Percentiles rank a stretch among this genome's conserved stretches.
Evolutionary conservation across 2,888 invertebrate species (phyloP).

Genomic region (Gasteruption jaculator): DNA sequence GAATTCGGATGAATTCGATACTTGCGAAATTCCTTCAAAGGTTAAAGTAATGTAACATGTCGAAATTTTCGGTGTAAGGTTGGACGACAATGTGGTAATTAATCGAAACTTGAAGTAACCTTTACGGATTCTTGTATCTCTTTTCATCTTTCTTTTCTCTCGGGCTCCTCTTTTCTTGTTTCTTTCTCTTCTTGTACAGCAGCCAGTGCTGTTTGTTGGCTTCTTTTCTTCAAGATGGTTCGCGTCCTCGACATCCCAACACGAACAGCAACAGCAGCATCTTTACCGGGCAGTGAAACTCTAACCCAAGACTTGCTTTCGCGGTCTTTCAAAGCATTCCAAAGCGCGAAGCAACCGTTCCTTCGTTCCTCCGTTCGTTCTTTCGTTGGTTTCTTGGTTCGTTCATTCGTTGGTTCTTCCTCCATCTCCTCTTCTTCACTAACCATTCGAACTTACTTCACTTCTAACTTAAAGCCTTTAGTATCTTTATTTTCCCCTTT

Average conservation of each 20-base stretch:
- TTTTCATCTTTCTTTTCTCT: slow-evolving; percentile 24
- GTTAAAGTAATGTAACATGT: no score
- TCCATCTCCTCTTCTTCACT: slow-evolving; percentile 12
- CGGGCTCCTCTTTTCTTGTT: slow-evolving; percentile 17
- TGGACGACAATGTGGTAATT: slow-evolving; percentile 51
- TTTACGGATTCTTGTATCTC: no score
- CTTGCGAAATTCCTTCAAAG: no score
- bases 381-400: slow-evolving; percentile 27
- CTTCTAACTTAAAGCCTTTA: slow-evolving; percentile 27
- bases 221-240: slow-evolving; percentile 40
- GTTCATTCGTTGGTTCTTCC: slow-evolving; percentile 7
- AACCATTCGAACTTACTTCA: neutral
- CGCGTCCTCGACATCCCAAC: slow-evolving; percentile 37
- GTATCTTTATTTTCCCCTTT: slow-evolving; percentile 37
- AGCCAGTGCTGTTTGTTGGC: slow-evolving; percentile 20
- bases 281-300: no score
- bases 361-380: slow-evolving; percentile 23
- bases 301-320: slow-evolving; percentile 35
- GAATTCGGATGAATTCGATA: no score
- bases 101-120: slow-evolving; percentile 49
- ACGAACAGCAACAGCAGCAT: slow-evolving; percentile 29
- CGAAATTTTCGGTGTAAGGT: no score
- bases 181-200: neutral
- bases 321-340: slow-evolving; percentile 53
- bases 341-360: slow-evolving; percentile 35